These are phyloP conservation scores for Amiota mariae DNA, from an alignment of 2,888 invertebrate genomes.

Conservation along the genomic window DNA sequence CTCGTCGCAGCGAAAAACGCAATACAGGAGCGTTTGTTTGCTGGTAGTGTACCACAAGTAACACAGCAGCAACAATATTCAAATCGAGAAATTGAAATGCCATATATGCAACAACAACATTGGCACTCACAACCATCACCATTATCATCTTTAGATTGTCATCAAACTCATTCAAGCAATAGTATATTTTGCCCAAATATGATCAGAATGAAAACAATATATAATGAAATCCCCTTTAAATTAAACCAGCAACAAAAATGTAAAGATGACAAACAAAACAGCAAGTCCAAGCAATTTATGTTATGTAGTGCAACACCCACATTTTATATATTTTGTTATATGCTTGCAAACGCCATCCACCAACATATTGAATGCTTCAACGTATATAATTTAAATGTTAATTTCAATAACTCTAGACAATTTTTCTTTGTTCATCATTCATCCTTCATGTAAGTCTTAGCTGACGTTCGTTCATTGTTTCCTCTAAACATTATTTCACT, in stretches of 20 bases:
- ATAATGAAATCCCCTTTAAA: constrained; percentile 45
- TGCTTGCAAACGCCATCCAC: too few species aligned
- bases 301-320: background rate
- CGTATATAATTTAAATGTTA: constrained; percentile 51
- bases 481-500: constrained; percentile 45
- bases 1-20: constrained; percentile 70
- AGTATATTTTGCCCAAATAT: constrained; percentile 56
- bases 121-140: constrained; percentile 51
- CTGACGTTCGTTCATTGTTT: constrained; percentile 48
- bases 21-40: constrained; percentile 63
- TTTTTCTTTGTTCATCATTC: constrained; percentile 52
- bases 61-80: constrained; percentile 40
- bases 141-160: constrained; percentile 33
- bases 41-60: constrained; percentile 41
- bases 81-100: constrained; percentile 33
- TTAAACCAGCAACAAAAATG: constrained; percentile 56
- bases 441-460: constrained; percentile 70
- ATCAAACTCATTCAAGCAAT: constrained; percentile 43
- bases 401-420: constrained; percentile 53
- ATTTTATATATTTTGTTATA: background rate
- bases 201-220: constrained; percentile 6
- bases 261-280: constrained; percentile 43
- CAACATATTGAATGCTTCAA: constrained; percentile 14
- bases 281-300: background rate
- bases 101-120: constrained; percentile 13